Evolutionary conservation across 2,797 vertebrate species (phyloP).

Genomic region (Columba guinea): DNA sequence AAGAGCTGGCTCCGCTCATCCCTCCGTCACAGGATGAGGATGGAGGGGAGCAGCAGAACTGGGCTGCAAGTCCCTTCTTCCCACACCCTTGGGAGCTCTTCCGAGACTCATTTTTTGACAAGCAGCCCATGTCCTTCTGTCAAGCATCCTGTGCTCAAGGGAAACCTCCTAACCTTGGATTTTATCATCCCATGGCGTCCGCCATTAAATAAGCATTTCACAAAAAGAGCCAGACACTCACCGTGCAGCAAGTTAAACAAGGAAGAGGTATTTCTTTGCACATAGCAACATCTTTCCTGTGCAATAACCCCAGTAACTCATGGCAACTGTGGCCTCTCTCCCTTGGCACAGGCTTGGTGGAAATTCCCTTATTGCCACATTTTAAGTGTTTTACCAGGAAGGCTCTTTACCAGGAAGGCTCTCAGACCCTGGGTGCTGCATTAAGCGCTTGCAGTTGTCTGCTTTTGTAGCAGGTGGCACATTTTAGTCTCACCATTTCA

Average conservation of each 20-base stretch:
- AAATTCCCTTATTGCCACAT: background rate
- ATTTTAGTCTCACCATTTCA: fast-evolving
- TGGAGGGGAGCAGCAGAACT: background rate
- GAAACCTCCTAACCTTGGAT: background rate
- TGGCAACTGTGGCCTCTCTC: background rate
- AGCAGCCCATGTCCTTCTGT: background rate
- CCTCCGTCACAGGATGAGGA: background rate
- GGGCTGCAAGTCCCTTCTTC: background rate
- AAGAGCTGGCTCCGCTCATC: background rate
- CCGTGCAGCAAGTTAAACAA: background rate
- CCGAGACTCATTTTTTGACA: fast-evolving
- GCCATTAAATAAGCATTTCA: background rate
- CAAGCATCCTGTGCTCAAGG: fast-evolving
- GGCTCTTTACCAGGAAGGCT: background rate
- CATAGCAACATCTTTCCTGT: fast-evolving
- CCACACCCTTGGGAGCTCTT: background rate
- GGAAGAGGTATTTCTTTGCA: background rate
- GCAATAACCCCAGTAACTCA: fast-evolving
- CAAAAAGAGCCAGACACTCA: background rate
- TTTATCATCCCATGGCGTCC: background rate
- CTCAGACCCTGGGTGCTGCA: background rate
- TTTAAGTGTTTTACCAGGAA: background rate
- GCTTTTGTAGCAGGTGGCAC: background rate
- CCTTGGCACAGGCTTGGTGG: fast-evolving
- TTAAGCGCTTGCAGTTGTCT: background rate